Base-by-base conservation (phyloP, 1,140 invertebrate species). In the Diorhabda carinulata region DNA sequence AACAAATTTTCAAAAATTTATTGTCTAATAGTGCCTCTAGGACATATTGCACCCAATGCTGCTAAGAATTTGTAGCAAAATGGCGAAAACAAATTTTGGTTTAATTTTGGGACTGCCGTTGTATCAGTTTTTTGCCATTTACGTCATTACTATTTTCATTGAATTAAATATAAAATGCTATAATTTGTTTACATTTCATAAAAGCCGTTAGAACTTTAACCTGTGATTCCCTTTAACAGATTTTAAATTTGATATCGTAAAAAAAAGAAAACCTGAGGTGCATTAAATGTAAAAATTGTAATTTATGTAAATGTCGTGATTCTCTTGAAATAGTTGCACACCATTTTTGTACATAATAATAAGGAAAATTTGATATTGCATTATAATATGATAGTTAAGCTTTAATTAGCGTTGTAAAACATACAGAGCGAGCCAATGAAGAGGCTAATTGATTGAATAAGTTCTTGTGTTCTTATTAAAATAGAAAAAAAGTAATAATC, bases 231-330 rank as follows among this genome's bases (percentile, higher is more conserved):
- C 47, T 52, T 52, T 25, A 25, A 52, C 47, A 52, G 47, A 52
- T 52, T 52, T 52, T 52, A 52, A 52, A 52, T 52, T 52, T 52
- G 47, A 52, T 52, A 52, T 52, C 47, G 47, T 52, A 52, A 52
- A 52, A 52, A 25, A 25, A 25, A 25, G 25, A 25, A 25, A 25
- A 25, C 6, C 47, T n/a, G 47, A 52, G 47, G 47, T 4, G 47
- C 47, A 52, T 6, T 25, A 52, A 52, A 52, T 52, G 47, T 52
- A 52, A 52, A 52, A 52, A 52, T 52, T 52, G 47, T 52, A 52
- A 52, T 52, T 52, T 52, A 52, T 52, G 47, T 52, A 52, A 52
- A 52, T 6, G 6, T 52, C 25, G 25, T 25, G 6, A 52, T n/a
- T 52, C n/a, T n/a, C n/a, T 52, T 52, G 47, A 52, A 52, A 52